Evolutionary conservation across 2,888 invertebrate species (phyloP).

Genomic region (Drosophila mulleri): DNA sequence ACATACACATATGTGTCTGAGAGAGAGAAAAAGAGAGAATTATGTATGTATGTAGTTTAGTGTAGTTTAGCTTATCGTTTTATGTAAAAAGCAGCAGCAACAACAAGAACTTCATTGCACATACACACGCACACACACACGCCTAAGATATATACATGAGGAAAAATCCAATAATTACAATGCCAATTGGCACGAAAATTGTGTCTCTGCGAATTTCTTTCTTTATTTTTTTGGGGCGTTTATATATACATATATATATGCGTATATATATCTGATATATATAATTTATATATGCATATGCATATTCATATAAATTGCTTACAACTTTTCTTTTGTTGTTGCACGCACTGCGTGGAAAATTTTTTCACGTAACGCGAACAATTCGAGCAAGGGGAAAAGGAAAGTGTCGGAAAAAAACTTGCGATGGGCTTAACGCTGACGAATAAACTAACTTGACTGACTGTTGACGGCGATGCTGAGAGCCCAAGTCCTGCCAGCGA

Average conservation of each 20-base stretch:
- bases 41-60: slow-evolving; percentile 1
- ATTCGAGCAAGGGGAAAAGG: slow-evolving; percentile 32
- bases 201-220: slow-evolving; percentile 13
- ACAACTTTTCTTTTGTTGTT: slow-evolving; percentile 22
- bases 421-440: slow-evolving; percentile 59
- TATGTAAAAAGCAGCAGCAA: slow-evolving; percentile 7
- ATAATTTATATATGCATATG: slow-evolving; percentile 1
- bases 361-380: slow-evolving; percentile 49
- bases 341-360: slow-evolving; percentile 40
- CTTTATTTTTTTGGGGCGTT: slow-evolving; percentile 8
- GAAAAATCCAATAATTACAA: slow-evolving; percentile 68
- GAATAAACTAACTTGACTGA: slow-evolving; percentile 58
- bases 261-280: background rate
- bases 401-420: slow-evolving; percentile 49
- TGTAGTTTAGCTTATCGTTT: slow-evolving; percentile 1
- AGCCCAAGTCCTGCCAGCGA: slow-evolving; percentile 17
- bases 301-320: slow-evolving; percentile 5
- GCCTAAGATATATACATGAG: slow-evolving; percentile 1
- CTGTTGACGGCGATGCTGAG: slow-evolving; percentile 53
- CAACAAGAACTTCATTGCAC: slow-evolving; percentile 22
- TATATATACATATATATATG: background rate
- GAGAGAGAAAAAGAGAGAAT: background rate
- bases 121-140: slow-evolving; percentile 1
- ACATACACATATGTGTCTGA: background rate
- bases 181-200: slow-evolving; percentile 49